Evolutionary conservation across 2,888 invertebrate genomes (phyloP), one percentile per base, ranked within the genome.

Genomic region (Conops quadrifasciatus): DNA sequence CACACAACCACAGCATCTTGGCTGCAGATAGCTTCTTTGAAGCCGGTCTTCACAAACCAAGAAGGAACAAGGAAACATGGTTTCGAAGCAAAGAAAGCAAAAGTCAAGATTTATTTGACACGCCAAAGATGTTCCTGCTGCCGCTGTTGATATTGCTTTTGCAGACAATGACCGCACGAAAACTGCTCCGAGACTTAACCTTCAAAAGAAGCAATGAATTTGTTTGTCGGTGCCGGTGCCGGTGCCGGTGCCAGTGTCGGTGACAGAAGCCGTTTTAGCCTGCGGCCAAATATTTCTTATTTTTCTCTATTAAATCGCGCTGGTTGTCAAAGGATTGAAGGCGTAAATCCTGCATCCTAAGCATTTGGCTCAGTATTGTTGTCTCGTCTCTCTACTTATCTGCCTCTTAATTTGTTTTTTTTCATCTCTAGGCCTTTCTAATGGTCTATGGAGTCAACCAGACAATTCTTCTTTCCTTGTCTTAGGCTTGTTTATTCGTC

Each of bases 91-190:
- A 66, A 24, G 49, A 71, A 66, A 71, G 21, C 53, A 72, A 71
- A 72, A 72, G 67, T 72, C 70, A 67, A 72, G 70, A 72, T 72
- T 71, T 70, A 72, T 72, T 67, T 72, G 71, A 71, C 72, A 63
- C 67, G 64, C 51, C 51, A 30, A 49, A 68, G 68, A 67, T 51
- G 30, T 36, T 36, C 9, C 36, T 36, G 36, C 36, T 36, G 9
- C 49, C 24, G 60, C 1, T 16, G 45, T 19, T 43, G 63, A 63
- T n/a, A 19, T 7, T 11, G 11, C n/a, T 30, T 16, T 58, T 24
- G 43, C 70, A 58, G 72, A 63, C 72, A 65, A 71, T 71, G 72
- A 72, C 70, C 72, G 70, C 67, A n/a, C 65, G 67, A 47, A 62
- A 68, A 62, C 62, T 68, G 60, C 60, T 62, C 36, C 51, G 60